Conservation (phyloP, 2,113 vertebrate genomes). For the Acanthisitta chloris region DNA sequence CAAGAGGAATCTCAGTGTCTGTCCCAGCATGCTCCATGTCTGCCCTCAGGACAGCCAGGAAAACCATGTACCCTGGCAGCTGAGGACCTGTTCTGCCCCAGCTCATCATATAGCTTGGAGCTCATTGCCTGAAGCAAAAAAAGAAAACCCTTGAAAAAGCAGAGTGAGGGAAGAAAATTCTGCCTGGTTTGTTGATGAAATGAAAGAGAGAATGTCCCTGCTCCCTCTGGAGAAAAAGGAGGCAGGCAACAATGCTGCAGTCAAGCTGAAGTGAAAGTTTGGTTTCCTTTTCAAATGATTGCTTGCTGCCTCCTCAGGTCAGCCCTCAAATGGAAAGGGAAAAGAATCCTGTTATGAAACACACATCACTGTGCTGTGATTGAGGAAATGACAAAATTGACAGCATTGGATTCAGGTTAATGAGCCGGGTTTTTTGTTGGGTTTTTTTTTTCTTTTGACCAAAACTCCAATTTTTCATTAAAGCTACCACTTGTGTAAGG, state of each 20-base stretch:
- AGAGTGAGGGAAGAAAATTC: background rate
- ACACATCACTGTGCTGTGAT: background rate
- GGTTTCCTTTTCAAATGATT: constrained; percentile 27
- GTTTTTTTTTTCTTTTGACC: background rate
- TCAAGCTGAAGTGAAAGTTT: background rate
- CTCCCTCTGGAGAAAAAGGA: background rate
- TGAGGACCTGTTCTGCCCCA: background rate
- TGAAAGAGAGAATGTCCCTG: background rate
- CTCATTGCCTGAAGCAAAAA: background rate
- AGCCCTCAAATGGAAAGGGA: background rate
- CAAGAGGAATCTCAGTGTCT: background rate
- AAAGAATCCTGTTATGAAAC: background rate
- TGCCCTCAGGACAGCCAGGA: background rate
- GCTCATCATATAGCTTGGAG: background rate
- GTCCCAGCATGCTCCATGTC: background rate
- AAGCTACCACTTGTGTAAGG: background rate
- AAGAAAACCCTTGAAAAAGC: background rate
- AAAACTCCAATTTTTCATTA: background rate
- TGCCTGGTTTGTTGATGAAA: background rate
- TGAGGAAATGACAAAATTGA: constrained; percentile 11
- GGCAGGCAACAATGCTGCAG: background rate
- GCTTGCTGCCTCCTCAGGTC: constrained; percentile 12
- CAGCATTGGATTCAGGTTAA: background rate
- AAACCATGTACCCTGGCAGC: background rate
- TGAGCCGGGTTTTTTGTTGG: background rate